A percentile compares a stretch with the other conserved stretches of the same genome.
Conservation (phyloP, 2,797 vertebrate genomes). For the Valencia hispanica region DNA sequence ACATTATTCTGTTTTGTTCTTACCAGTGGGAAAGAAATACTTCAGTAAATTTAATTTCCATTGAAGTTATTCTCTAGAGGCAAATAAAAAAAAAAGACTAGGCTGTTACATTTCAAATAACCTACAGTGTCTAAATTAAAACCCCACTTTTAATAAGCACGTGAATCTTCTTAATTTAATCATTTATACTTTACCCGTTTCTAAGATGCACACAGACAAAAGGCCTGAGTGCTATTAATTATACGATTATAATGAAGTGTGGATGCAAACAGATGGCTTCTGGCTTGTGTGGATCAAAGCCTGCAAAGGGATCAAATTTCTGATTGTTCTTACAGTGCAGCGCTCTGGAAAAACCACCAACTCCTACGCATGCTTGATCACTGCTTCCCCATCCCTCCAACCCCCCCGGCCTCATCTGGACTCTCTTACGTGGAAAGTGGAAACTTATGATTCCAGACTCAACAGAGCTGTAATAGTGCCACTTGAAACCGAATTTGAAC, state of each 20-base stretch:
- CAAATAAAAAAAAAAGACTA: constrained; percentile 55
- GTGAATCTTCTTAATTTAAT: constrained; percentile 75
- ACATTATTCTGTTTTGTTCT: constrained; percentile 34
- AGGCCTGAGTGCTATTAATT: constrained; percentile 77
- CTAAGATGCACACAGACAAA: constrained; percentile 64
- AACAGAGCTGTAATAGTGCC: background rate
- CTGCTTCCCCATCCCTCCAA: constrained; percentile 14
- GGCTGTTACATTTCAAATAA: constrained; percentile 71
- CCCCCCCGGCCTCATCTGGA: constrained; percentile 18
- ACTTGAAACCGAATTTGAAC: background rate
- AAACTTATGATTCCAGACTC: background rate
- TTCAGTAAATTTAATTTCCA: constrained; percentile 52
- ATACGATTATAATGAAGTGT: constrained; percentile 78
- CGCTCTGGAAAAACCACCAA: constrained; percentile 64
- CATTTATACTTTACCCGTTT: constrained; percentile 75
- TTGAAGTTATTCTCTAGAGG: constrained; percentile 61
- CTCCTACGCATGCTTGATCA: constrained; percentile 34
- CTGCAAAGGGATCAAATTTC: constrained; percentile 69
- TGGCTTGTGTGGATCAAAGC: constrained; percentile 67
- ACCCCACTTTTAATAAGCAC: constrained; percentile 73
- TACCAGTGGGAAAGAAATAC: constrained; percentile 31
- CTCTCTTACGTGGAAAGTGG: constrained; percentile 5
- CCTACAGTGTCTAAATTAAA: constrained; percentile 72
- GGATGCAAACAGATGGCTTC: constrained; percentile 62
- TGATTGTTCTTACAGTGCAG: constrained; percentile 65